Base-by-base conservation (phyloP, 2,797 vertebrate species). In the Ficedula albicollis region DNA sequence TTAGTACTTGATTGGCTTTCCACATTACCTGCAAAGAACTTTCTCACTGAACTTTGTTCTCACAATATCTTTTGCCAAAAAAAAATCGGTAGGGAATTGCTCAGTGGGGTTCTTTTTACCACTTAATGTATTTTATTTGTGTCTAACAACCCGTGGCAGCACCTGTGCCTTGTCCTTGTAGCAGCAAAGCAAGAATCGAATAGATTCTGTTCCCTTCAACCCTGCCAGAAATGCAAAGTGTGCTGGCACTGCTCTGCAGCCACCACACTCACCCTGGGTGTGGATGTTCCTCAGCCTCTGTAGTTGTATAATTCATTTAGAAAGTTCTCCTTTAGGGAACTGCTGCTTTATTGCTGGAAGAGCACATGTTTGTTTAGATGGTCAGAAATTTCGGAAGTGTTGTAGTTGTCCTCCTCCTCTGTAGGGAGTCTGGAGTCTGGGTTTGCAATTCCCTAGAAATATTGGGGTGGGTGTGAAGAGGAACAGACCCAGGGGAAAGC, bases 241-340 rank as follows among this genome's bases (percentile, higher is more conserved):
- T 5, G 43, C 4, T n/a, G 78, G 78, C 70, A 0, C 25, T 58
- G 62, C 54, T n/a, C 49, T 63, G 7, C 44, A 11, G 8, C 43
- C 43, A 44, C 43, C 43, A 44, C 43, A 2, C 17, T 30, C 4
- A 1, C 4, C 54, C 27, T 8, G 30, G 4, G 5, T 7, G 1
- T 3, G 22, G 75, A 2, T 10, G 4, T 14, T 36, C 34, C 11
- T 30, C 75, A 67, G 20, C 30, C 36, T 51, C 26, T 2, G 32
- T 1, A 30, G 9, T 0, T 43, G 3, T 3, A 0, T 5, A 2
- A 14, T 39, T 60, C 8, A 12, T 48, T 54, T 10, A 18, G 56
- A 7, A 25, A 9, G 4, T 8, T 56, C 52, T 5, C 9, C 20
- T 39, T 23, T 10, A 3, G 30, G 67, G n/a, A 41, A 1, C 5